Evolutionary conservation across 2,888 invertebrate genomes (phyloP).

Genomic region (Camptogramma bilineatum): DNA sequence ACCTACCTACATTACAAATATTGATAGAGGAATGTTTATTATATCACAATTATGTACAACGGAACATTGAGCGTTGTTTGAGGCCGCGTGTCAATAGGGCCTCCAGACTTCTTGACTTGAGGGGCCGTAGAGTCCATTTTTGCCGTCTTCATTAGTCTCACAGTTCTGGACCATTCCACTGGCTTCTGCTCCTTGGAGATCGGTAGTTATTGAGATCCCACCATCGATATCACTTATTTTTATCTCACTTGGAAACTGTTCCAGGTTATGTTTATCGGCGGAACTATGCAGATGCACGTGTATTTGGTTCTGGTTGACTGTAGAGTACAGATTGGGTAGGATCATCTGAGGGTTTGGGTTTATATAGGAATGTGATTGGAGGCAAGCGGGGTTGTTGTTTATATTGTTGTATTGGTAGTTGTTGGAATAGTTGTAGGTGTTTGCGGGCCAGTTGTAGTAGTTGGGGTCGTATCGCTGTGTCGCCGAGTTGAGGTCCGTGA

Average conservation of each 20-base stretch:
- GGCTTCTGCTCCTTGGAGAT: conserved; percentile 76
- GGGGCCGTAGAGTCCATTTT: conserved; percentile 74
- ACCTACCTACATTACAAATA: conserved; percentile 24
- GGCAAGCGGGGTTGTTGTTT: conserved; percentile 81
- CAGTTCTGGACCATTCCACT: conserved; percentile 82
- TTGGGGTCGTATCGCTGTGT: conserved; percentile 82
- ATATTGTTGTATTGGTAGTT: conserved; percentile 90
- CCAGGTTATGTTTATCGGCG: conserved; percentile 87
- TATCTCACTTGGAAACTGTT: conserved; percentile 87
- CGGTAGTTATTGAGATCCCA: conserved; percentile 84
- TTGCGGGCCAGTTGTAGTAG: conserved; percentile 87
- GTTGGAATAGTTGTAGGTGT: conserved; percentile 87
- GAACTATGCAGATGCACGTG: conserved; percentile 91
- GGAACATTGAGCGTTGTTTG: conserved; percentile 60
- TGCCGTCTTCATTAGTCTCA: conserved; percentile 83
- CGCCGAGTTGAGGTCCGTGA: conserved; percentile 78
- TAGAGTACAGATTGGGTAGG: conserved; percentile 92
- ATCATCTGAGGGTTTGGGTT: conserved; percentile 89
- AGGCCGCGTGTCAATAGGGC: conserved; percentile 83
- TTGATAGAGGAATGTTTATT: conserved; percentile 42
- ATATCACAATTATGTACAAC: conserved; percentile 83
- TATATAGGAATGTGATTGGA: conserved; percentile 86
- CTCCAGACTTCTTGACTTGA: conserved; percentile 88
- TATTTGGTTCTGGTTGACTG: conserved; percentile 94
- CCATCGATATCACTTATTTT: conserved; percentile 87